Percentiles rank a stretch among this genome's conserved stretches.
Evolutionary conservation across 1,140 invertebrate species (phyloP).

Genomic region (Bombus difficillimus): DNA sequence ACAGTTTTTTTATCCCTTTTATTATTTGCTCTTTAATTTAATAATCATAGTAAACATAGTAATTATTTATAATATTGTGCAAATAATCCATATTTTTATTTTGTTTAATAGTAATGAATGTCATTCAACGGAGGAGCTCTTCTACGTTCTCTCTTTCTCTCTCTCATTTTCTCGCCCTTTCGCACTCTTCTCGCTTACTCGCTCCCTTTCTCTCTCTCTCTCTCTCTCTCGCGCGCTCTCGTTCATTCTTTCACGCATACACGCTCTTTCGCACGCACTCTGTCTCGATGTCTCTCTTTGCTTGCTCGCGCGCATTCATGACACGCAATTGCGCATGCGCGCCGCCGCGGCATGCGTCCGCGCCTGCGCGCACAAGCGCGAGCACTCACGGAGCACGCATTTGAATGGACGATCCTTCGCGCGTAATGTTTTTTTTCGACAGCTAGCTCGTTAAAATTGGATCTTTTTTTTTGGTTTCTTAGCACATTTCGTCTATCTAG

Average conservation of each 20-base stretch:
- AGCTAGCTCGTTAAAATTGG: conserved; percentile 76
- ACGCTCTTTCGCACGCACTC: conserved; percentile 35
- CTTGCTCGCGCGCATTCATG: conserved; percentile 31
- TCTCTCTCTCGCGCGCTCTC: not conserved
- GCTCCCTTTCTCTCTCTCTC: conserved; percentile 6
- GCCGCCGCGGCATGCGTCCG: conserved; percentile 2
- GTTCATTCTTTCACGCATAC: conserved; percentile 5
- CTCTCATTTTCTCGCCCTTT: conserved; percentile 38
- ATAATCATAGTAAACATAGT: conserved; percentile 77
- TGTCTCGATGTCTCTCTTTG: conserved; percentile 32
- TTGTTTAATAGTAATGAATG: conserved; percentile 71
- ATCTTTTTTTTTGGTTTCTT: conserved; percentile 64
- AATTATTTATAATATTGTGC: conserved; percentile 80
- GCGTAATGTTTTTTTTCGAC: conserved; percentile 65
- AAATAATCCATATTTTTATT: conserved; percentile 77
- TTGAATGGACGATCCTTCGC: conserved; percentile 70
- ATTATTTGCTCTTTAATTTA: conserved; percentile 77
- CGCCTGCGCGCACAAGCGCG: conserved; percentile 40
- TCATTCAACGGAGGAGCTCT: conserved; percentile 70
- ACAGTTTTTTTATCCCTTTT: conserved; percentile 71
- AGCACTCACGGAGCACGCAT: conserved; percentile 52
- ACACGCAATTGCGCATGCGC: conserved; percentile 21
- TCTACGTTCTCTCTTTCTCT: conserved; percentile 52
- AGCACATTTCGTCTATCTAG: conserved; percentile 75
- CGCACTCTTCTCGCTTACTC: conserved; percentile 6